These are phyloP conservation scores for Zaprionus nigranus DNA, from an alignment of 1,140 invertebrate genomes.

Conservation along the genomic window DNA sequence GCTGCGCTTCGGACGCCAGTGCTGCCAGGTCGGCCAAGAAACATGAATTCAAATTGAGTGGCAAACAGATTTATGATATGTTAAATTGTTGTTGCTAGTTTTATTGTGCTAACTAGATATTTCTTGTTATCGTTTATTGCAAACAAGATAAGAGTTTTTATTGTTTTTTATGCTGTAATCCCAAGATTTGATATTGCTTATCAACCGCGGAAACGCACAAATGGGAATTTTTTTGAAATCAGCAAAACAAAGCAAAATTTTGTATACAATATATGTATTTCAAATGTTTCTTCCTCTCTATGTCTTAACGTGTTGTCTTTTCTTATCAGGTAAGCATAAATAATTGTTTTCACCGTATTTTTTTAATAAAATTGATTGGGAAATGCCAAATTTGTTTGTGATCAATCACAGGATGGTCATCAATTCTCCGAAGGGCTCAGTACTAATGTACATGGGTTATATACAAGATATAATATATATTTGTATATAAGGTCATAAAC, in stretches of 20 bases:
- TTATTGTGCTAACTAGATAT: background rate
- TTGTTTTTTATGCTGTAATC: background rate
- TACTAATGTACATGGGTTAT: background rate
- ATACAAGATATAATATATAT: background rate
- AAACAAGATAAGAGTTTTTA: background rate
- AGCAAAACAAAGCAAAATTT: background rate
- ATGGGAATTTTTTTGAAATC: background rate
- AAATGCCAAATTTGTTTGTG: background rate
- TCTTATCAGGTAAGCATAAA: background rate
- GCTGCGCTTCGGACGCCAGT: background rate
- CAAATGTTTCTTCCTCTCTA: too few relatives aligned
- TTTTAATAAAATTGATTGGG: background rate
- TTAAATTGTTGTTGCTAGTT: background rate
- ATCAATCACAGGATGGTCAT: background rate
- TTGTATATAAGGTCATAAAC: background rate
- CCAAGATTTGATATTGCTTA: background rate
- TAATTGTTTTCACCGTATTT: background rate
- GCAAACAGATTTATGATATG: background rate
- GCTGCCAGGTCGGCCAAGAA: background rate
- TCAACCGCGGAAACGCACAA: background rate
- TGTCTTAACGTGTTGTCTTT: background rate
- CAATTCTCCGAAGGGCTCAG: background rate
- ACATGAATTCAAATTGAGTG: background rate
- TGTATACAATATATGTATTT: background rate
- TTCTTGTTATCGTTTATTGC: background rate